Evolutionary conservation across 2,113 vertebrate species (phyloP), one percentile per base, ranked within the genome.

Genomic region (Holacanthus passer): DNA sequence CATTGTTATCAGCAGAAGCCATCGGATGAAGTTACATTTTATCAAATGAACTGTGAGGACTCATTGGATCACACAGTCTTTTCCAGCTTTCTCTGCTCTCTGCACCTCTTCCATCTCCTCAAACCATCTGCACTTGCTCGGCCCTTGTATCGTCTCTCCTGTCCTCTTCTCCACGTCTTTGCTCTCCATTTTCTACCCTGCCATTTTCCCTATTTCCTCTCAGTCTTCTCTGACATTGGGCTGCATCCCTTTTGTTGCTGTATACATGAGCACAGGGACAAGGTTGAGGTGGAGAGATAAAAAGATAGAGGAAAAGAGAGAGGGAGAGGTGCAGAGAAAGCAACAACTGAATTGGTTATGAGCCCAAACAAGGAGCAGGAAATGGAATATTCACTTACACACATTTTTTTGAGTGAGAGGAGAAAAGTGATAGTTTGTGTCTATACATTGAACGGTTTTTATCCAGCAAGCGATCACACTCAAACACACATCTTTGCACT

Each of bases 331-430:
- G 50, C 16, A 31, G 45, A 58, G 43, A 73, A 66, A 60, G 47
- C 50, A 73, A 82, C 55, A 82, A 83, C 82, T 82, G 22, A 87
- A 78, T 77, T 79, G 75, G 20, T 39, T 70, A 75, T 69, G 60
- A 58, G 14, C 29, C 60, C 60, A 66, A 86, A 79, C 60, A 62
- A 82, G n/a, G 66, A 32, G 76, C 60, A 81, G 79, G 65, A 90
- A 88, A 87, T 66, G 14, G 52, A 71, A 78, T 56, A 70, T 48
- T 68, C 45, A 69, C 45, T n/a, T n/a, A 65, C 52, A 81, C 27
- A 83, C 24, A 20, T 62, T 69, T 73, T 13, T 60, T 37, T 71
- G 43, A 74, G 48, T 41, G 55, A 37, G 3, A 64, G 29, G 60
- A 65, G 48, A 31, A 63, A 86, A 78, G 63, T 43, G 20, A 65